phyloP scores from a whole-genome alignment of 2,113 vertebrate species.

The Stomatorhinus ivindoensis region DNA sequence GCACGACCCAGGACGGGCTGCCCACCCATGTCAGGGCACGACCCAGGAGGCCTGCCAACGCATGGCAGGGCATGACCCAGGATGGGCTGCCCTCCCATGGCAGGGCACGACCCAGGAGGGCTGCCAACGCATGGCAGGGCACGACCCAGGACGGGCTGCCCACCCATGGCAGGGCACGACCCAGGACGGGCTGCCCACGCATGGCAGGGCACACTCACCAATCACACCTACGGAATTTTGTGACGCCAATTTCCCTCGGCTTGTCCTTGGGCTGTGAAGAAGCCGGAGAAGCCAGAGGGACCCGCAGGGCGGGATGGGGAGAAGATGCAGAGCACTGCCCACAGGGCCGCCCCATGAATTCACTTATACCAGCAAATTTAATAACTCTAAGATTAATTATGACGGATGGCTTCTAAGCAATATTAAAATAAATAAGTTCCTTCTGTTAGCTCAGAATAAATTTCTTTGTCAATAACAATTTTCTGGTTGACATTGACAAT shows the following conservation, averaged over 20 bases:
- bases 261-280: background rate
- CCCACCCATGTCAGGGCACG: background rate
- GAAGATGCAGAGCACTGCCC: background rate
- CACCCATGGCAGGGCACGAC: too few relatives aligned
- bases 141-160: background rate
- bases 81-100: background rate
- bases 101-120: background rate
- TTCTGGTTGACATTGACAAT: conserved; percentile 1
- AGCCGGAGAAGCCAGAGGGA: background rate
- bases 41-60: too few relatives aligned
- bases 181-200: background rate
- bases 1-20: background rate
- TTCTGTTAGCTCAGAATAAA: background rate
- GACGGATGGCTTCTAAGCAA: background rate
- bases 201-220: background rate
- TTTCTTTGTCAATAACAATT: conserved; percentile 12
- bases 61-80: background rate
- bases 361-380: background rate
- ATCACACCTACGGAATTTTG: background rate
- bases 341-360: background rate
- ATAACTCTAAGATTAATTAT: background rate
- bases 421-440: conserved; percentile 6
- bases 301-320: background rate
- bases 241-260: background rate
- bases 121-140: background rate